phyloP scores from a whole-genome alignment of 2,888 invertebrate species.

The Callimorpha dominula region DNA sequence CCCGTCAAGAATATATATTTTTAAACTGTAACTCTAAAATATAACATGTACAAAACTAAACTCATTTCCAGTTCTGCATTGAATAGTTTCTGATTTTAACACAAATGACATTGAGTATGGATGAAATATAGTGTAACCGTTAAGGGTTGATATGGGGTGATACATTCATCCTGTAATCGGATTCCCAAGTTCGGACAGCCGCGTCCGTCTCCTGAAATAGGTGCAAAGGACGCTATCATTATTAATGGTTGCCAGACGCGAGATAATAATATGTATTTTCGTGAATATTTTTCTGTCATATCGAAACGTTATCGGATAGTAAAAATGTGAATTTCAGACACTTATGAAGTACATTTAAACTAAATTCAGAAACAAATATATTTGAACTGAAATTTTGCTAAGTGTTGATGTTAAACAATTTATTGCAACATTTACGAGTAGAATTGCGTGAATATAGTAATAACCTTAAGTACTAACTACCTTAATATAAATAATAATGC shows the following conservation, averaged over 20 bases:
- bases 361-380: neutral
- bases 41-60: no score
- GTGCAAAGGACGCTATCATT: slow-evolving; percentile 50
- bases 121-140: slow-evolving; percentile 17
- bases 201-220: slow-evolving; percentile 52
- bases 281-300: slow-evolving; percentile 31
- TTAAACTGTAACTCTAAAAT: neutral
- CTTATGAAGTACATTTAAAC: neutral
- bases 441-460: neutral
- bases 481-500: no score
- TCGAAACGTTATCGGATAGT: neutral
- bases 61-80: neutral
- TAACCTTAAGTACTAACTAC: no score
- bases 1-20: no score
- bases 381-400: neutral
- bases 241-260: slow-evolving; percentile 51
- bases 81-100: slow-evolving; percentile 30
- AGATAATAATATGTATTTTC: slow-evolving; percentile 26
- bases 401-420: neutral
- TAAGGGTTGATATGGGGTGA: slow-evolving; percentile 45
- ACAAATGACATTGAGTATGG: slow-evolving; percentile 33
- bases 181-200: slow-evolving; percentile 41
- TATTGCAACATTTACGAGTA: neutral
- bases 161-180: slow-evolving; percentile 48
- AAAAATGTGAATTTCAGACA: neutral